phyloP scores from a whole-genome alignment of 2,888 invertebrate species.

The Cyaniris semiargus region DNA sequence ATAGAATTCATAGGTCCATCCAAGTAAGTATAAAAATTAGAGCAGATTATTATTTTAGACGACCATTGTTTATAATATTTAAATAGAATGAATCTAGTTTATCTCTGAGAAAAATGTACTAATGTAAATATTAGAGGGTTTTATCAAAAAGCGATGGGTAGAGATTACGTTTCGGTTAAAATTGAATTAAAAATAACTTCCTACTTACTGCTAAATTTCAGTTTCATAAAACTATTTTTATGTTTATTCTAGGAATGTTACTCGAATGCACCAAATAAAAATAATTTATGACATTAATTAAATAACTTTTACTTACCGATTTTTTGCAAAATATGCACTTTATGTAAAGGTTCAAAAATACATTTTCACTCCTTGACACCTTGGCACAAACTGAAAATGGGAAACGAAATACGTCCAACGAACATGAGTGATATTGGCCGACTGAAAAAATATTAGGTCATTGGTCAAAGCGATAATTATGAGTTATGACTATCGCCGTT shows the following conservation, averaged over 20 bases:
- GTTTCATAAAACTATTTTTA: no score
- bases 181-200: no score
- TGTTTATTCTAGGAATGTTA: no score
- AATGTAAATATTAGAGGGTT: no score
- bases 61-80: no score
- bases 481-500: background rate
- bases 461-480: slow-evolving; percentile 5
- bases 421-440: background rate
- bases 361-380: background rate
- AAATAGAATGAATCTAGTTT: no score
- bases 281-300: background rate
- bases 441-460: slow-evolving; percentile 23
- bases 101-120: no score
- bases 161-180: no score
- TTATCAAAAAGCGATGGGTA: no score
- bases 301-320: background rate
- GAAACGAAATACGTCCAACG: background rate
- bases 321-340: background rate
- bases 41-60: background rate
- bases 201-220: no score
- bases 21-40: background rate
- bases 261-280: no score
- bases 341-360: background rate
- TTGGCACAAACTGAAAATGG: background rate
- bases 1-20: background rate